Percentiles rank a stretch among this genome's conserved stretches.
phyloP scores from a whole-genome alignment of 2,888 invertebrate genomes.

The Yponomeuta malinellus region DNA sequence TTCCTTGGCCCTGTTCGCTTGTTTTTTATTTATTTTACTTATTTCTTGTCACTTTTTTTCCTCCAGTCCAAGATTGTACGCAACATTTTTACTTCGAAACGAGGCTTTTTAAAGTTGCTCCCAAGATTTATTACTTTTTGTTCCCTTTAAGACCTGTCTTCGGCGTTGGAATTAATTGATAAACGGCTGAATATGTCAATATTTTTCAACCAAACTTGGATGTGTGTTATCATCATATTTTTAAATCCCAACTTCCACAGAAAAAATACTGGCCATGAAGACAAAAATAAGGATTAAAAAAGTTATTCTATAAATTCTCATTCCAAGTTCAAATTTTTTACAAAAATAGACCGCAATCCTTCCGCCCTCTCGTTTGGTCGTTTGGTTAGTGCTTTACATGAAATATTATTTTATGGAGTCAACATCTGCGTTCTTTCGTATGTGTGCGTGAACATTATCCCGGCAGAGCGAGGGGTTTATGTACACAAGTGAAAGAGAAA shows the following conservation, averaged over 20 bases:
- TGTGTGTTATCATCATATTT: constrained; percentile 10
- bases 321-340: constrained; percentile 49
- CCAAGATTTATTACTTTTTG: constrained; percentile 66
- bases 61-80: constrained; percentile 73
- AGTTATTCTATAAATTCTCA: constrained; percentile 27
- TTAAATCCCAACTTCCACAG: neutral
- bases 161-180: constrained; percentile 65
- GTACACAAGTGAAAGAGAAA: constrained; percentile 51
- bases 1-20: constrained; percentile 67
- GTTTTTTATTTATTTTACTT: constrained; percentile 42
- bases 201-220: constrained; percentile 29
- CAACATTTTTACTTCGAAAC: constrained; percentile 76
- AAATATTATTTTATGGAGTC: constrained; percentile 76
- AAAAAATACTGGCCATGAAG: neutral
- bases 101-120: constrained; percentile 66
- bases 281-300: constrained; percentile 13
- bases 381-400: constrained; percentile 73
- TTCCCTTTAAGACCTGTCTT: constrained; percentile 58
- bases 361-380: constrained; percentile 72
- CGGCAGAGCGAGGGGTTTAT: constrained; percentile 52
- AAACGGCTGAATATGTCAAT: constrained; percentile 61
- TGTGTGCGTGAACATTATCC: constrained; percentile 50
- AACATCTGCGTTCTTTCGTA: constrained; percentile 62
- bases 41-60: constrained; percentile 76
- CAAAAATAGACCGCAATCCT: constrained; percentile 75